phyloP scores from a whole-genome alignment of 2,888 invertebrate species.

The Drosophila prolongata region DNA sequence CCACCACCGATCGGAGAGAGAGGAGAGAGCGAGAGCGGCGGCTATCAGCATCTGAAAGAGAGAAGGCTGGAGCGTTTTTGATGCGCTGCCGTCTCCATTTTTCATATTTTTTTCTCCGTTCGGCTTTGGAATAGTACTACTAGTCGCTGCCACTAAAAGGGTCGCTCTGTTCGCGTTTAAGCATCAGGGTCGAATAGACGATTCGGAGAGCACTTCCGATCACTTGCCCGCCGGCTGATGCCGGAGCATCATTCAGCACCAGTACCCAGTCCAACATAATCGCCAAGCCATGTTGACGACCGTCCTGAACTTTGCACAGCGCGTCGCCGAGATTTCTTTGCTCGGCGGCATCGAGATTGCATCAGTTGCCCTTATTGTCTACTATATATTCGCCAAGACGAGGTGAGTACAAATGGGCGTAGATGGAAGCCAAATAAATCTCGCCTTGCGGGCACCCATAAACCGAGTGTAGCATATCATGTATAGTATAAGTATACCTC shows the following conservation, averaged over 20 bases:
- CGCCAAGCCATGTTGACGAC: conserved; percentile 68
- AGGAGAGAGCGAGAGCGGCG: conserved; percentile 9
- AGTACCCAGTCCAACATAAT: conserved; percentile 5
- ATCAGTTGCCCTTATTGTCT: conserved; percentile 82
- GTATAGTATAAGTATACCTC: background rate
- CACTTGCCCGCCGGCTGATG: conserved; percentile 46
- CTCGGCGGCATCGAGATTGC: conserved; percentile 82
- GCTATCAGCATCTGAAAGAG: conserved; percentile 25
- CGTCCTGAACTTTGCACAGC: conserved; percentile 77
- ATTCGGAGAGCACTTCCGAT: conserved; percentile 39
- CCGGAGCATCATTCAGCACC: conserved; percentile 18
- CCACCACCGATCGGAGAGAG: conserved; percentile 21
- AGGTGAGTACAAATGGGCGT: conserved; percentile 69
- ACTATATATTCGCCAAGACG: conserved; percentile 83
- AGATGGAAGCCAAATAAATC: conserved; percentile 62
- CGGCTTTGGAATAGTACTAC: conserved; percentile 11
- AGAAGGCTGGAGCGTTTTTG: conserved; percentile 47
- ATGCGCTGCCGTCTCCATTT: conserved; percentile 25
- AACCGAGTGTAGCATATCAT: conserved; percentile 2
- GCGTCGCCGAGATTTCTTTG: conserved; percentile 80
- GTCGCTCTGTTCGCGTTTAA: conserved; percentile 20
- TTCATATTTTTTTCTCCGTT: conserved; percentile 10
- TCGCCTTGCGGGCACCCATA: conserved; percentile 27
- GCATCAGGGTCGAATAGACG: conserved; percentile 17
- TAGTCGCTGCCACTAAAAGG: conserved; percentile 33